These are phyloP conservation scores for Caranx ignobilis DNA, from an alignment of 2,113 vertebrate species.

Conservation along the genomic window DNA sequence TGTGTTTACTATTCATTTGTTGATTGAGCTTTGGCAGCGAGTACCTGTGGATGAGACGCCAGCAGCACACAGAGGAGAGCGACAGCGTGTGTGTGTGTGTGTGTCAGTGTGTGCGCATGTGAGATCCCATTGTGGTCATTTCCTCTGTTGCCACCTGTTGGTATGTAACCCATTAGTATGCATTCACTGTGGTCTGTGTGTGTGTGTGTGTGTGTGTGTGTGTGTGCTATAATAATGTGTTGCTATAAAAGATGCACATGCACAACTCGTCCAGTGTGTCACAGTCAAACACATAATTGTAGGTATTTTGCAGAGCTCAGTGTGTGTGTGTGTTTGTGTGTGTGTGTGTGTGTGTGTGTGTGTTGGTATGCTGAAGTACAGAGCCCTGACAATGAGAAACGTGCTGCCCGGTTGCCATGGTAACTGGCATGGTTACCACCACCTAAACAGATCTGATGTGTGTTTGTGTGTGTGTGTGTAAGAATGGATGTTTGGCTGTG, in stretches of 20 bases:
- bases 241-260: neutral
- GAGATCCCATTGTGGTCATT: neutral
- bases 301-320: conserved; percentile 18
- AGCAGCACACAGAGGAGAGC: conserved; percentile 1
- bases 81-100: neutral
- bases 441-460: conserved; percentile 70
- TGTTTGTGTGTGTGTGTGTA: neutral
- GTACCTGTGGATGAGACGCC: conserved; percentile 51
- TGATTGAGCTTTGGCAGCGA: conserved; percentile 58
- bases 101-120: neutral
- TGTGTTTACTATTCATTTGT: conserved; percentile 61
- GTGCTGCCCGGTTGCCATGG: conserved; percentile 81
- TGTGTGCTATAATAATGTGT: neutral
- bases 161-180: conserved; percentile 1
- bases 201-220: neutral
- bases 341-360: conserved; percentile 13
- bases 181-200: neutral
- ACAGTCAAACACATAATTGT: conserved; percentile 14
- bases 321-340: conserved; percentile 15
- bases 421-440: conserved; percentile 81
- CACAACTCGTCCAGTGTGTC: conserved; percentile 3
- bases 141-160: conserved; percentile 60
- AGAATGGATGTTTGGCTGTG: conserved; percentile 4
- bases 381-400: conserved; percentile 74
- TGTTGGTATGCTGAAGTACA: conserved; percentile 69